A percentile compares a stretch with the other conserved stretches of the same genome.
Evolutionary conservation across 2,113 vertebrate genomes (phyloP).

Genomic region (Arenaria interpres): DNA sequence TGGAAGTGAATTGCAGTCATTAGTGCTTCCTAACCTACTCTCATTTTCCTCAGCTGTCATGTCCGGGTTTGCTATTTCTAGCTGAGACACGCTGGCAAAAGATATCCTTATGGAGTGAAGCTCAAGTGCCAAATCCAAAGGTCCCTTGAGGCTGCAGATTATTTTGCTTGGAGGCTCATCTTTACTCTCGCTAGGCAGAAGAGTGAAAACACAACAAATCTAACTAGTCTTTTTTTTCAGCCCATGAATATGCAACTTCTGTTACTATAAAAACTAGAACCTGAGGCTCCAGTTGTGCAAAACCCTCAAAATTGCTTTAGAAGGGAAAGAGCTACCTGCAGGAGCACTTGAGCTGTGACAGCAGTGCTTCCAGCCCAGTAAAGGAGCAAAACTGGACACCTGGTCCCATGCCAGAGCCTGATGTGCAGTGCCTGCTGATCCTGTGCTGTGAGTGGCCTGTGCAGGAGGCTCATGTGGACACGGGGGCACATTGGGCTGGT

Average conservation of each 20-base stretch:
- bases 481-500: fast-evolving
- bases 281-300: background rate
- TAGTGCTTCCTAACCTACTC: background rate
- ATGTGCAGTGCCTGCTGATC: background rate
- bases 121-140: background rate
- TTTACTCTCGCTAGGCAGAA: background rate
- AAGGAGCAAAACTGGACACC: background rate
- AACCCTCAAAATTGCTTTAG: background rate
- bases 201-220: background rate
- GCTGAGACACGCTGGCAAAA: background rate
- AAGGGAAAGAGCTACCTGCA: background rate
- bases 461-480: background rate
- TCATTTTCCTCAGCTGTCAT: background rate
- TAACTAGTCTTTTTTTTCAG: background rate
- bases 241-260: background rate
- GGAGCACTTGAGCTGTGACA: background rate
- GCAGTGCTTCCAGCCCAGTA: background rate
- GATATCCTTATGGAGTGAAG: background rate
- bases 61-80: background rate
- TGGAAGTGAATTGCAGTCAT: background rate
- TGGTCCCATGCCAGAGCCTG: fast-evolving
- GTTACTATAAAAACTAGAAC: background rate
- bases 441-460: fast-evolving
- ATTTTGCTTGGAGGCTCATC: background rate
- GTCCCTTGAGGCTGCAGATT: background rate